Percentiles rank a stretch among this genome's conserved stretches.
Evolutionary conservation across 2,797 vertebrate genomes (phyloP).

Genomic region (Anisognathus igniventris): DNA sequence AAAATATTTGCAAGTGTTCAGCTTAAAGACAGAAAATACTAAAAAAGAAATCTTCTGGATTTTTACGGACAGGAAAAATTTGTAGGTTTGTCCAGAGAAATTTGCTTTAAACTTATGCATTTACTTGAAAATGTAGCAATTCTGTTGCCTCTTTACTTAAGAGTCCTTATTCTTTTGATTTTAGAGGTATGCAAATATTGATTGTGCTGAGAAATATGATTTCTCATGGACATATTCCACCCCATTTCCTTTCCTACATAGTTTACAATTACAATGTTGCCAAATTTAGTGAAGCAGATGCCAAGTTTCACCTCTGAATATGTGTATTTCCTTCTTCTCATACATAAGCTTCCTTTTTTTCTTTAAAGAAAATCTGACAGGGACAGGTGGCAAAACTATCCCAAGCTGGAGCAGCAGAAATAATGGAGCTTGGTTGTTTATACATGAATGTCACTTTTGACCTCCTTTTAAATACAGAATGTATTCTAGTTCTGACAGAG

Average conservation of each 20-base stretch:
- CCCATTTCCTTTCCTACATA: not conserved
- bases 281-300: not conserved
- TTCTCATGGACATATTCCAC: fast-evolving
- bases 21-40: not conserved
- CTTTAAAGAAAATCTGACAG: not conserved
- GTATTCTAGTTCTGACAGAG: not conserved
- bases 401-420: not conserved
- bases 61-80: not conserved
- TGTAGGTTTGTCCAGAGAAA: not conserved
- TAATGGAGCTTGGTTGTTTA: not conserved
- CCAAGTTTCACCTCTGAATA: not conserved
- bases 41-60: not conserved
- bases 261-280: not conserved
- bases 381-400: not conserved
- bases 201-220: not conserved
- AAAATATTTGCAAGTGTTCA: conserved; percentile 1
- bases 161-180: not conserved
- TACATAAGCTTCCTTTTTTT: not conserved
- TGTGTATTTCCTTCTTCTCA: not conserved
- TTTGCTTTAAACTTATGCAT: not conserved
- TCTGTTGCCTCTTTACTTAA: not conserved
- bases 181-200: not conserved
- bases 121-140: not conserved
- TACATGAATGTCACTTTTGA: not conserved
- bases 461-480: not conserved